Evolutionary conservation across 2,797 vertebrate genomes (phyloP).

Genomic region (Ptychadena robeensis): DNA sequence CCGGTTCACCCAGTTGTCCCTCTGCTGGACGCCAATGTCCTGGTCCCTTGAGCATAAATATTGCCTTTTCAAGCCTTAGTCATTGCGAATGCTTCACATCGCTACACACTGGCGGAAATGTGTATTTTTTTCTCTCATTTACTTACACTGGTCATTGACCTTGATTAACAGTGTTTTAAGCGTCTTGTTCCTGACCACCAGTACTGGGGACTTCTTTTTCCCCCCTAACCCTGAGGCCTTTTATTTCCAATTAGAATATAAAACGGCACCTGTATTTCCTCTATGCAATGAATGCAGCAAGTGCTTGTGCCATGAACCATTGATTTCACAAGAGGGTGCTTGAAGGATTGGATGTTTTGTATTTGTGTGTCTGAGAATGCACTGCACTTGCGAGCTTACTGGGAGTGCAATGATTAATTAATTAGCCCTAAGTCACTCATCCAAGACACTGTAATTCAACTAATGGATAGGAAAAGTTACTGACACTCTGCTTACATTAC

Average conservation of each 20-base stretch:
- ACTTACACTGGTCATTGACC: no score
- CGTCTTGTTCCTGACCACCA: no score
- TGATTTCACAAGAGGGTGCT: background rate
- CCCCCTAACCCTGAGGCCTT: no score
- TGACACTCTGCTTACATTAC: conserved; percentile 38
- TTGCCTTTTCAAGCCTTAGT: no score
- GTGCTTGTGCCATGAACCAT: background rate
- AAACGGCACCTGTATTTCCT: background rate
- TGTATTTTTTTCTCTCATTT: no score
- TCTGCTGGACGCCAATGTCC: no score
- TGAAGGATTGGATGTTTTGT: background rate
- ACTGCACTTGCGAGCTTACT: conserved; percentile 52
- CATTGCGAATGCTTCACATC: no score
- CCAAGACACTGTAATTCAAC: conserved; percentile 58
- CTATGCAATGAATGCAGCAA: background rate
- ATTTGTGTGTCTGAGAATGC: conserved; percentile 18
- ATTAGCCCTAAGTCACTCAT: conserved; percentile 67
- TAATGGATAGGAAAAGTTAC: conserved; percentile 61
- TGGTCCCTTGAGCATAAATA: no score
- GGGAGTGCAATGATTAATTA: conserved; percentile 68
- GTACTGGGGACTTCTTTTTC: no score
- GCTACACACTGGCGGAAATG: no score
- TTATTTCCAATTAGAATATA: background rate
- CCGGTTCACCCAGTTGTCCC: no score
- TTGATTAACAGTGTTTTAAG: no score